Evolutionary conservation across 2,797 vertebrate species (phyloP).

Genomic region (Garrulus glandarius): DNA sequence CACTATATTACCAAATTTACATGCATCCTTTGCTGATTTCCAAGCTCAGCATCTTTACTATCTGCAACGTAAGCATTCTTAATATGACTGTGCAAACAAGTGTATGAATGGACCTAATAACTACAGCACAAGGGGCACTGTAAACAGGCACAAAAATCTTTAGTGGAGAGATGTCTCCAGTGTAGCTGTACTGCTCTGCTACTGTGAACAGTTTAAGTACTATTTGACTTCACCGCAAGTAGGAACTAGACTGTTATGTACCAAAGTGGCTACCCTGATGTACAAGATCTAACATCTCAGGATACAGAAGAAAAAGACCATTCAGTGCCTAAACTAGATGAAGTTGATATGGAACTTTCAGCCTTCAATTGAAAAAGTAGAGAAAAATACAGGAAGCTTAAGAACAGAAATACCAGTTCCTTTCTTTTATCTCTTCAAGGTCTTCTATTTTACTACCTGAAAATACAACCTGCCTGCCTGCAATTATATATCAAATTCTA

Average conservation of each 20-base stretch:
- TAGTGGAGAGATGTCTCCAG: neutral
- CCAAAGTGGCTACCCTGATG: neutral
- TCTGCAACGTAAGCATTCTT: neutral
- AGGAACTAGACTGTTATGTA: neutral
- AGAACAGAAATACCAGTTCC: neutral
- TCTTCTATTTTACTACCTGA: conserved; percentile 11
- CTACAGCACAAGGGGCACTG: neutral
- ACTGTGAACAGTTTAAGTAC: neutral
- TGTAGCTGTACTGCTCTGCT: neutral
- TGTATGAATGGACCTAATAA: neutral
- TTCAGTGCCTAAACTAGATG: neutral
- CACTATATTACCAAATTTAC: neutral
- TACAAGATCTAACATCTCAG: neutral
- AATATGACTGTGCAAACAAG: neutral
- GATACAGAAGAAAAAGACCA: neutral
- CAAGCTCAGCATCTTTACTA: neutral
- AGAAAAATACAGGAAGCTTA: neutral
- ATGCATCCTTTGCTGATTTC: neutral
- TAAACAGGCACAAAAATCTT: neutral
- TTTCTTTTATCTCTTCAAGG: neutral
- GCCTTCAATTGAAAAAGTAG: neutral
- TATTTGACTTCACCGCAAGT: neutral
- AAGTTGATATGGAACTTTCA: neutral
- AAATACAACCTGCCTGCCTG: conserved; percentile 36
- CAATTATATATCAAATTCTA: conserved; percentile 57